phyloP scores from a whole-genome alignment of 2,113 vertebrate species.

The Struthidea cinerea region DNA sequence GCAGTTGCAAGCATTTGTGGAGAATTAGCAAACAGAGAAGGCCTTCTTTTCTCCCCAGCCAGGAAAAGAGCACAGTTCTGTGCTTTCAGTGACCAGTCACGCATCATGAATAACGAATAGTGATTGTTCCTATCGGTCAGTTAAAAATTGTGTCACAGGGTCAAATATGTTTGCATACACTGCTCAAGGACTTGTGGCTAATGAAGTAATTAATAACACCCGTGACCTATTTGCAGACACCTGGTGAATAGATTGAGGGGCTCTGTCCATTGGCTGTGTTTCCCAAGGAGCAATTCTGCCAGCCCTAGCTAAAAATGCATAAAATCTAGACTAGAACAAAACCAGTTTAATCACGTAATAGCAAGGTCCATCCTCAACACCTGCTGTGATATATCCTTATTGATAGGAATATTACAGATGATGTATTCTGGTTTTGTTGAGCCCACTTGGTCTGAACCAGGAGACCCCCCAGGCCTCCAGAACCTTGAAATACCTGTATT shows the following conservation, averaged over 20 bases:
- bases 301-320: not conserved
- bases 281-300: not conserved
- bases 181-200: constrained; percentile 12
- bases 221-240: not conserved
- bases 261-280: not conserved
- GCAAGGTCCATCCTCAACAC: not conserved
- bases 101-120: accelerated
- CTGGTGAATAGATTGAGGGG: not conserved
- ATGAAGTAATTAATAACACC: not conserved
- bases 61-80: not conserved
- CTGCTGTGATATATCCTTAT: not conserved
- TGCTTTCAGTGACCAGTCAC: not conserved
- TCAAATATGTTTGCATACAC: constrained; percentile 48
- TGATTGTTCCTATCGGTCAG: not conserved
- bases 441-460: not conserved
- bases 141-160: constrained; percentile 22
- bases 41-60: not conserved
- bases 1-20: not conserved
- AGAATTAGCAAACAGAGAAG: not conserved
- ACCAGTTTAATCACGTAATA: not conserved
- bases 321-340: not conserved
- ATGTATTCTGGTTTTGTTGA: not conserved
- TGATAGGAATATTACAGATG: not conserved
- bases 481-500: not conserved
- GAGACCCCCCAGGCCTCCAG: not conserved